phyloP scores from a whole-genome alignment of 2,797 vertebrate species.

The Hirundo rustica region DNA sequence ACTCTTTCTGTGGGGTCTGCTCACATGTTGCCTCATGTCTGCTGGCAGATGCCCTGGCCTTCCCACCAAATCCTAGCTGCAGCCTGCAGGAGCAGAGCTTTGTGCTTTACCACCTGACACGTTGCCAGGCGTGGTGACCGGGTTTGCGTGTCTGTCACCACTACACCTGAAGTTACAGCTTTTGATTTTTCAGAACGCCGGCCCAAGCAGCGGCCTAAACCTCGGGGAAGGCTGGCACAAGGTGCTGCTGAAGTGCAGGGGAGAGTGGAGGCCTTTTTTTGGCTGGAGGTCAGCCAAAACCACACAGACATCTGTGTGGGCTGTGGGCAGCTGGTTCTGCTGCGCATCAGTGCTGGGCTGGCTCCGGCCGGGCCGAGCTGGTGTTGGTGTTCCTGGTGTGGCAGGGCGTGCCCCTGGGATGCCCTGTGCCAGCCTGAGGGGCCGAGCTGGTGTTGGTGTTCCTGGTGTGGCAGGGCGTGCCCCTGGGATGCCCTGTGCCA shows the following conservation, averaged over 20 bases:
- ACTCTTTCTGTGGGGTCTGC: neutral
- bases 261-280: neutral
- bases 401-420: neutral
- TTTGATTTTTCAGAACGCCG: neutral
- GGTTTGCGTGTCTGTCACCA: neutral
- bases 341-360: neutral
- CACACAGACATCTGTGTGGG: rapidly evolving
- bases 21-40: neutral
- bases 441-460: too few relatives aligned
- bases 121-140: rapidly evolving
- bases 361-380: neutral
- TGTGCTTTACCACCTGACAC: neutral
- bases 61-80: neutral
- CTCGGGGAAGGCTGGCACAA: neutral
- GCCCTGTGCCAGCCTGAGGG: neutral
- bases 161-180: neutral
- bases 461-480: too few relatives aligned
- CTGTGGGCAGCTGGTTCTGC: neutral
- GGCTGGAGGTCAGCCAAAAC: neutral
- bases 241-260: neutral
- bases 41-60: neutral
- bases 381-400: neutral
- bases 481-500: too few relatives aligned
- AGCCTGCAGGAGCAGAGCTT: neutral
- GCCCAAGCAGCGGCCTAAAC: neutral